These are phyloP conservation scores for Platycnemis pennipes DNA, from an alignment of 2,888 invertebrate genomes.

Conservation along the genomic window DNA sequence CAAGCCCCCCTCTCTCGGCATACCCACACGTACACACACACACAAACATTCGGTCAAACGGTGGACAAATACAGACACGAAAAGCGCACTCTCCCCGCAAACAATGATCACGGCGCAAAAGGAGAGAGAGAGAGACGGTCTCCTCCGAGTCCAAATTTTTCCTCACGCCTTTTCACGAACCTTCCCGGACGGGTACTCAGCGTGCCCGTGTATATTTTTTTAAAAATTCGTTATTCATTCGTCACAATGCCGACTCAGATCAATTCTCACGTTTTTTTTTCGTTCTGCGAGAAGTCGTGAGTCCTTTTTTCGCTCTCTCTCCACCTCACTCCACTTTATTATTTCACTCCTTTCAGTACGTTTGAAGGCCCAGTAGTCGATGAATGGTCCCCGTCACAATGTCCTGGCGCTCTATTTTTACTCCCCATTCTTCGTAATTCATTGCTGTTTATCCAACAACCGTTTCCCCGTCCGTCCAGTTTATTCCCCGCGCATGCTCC, in stretches of 20 bases:
- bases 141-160: background rate
- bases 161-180: constrained; percentile 19
- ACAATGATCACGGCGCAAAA: background rate
- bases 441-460: constrained; percentile 35
- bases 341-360: background rate
- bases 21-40: background rate
- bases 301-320: background rate
- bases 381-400: background rate
- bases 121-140: background rate
- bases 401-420: background rate
- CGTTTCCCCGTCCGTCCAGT: constrained; percentile 16
- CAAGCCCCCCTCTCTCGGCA: background rate
- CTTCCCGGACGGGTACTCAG: background rate
- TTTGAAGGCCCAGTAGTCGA: background rate
- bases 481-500: background rate
- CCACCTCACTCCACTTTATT: background rate
- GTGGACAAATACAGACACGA: constrained; percentile 25
- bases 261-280: constrained; percentile 1
- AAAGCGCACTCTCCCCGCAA: background rate
- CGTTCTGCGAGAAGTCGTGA: background rate
- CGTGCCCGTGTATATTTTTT: background rate
- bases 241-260: constrained; percentile 14
- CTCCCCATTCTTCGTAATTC: background rate
- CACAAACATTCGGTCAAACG: constrained; percentile 52
- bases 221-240: constrained; percentile 27